These are phyloP conservation scores for Archaeoteleia sp. DNA, from an alignment of 2,888 invertebrate species.

Conservation along the genomic window DNA sequence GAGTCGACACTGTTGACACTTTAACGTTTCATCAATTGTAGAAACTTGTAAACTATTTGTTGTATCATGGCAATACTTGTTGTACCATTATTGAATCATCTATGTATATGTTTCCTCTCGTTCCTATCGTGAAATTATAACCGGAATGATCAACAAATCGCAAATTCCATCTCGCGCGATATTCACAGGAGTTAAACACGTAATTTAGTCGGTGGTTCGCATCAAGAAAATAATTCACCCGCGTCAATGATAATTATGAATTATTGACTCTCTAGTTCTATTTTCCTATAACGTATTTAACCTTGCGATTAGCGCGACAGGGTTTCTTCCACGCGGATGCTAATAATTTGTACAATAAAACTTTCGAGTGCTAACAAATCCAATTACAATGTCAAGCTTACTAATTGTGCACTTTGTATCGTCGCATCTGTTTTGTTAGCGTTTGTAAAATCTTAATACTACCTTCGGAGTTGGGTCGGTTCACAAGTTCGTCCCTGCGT, in stretches of 20 bases:
- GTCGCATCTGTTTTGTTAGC: too few relatives aligned
- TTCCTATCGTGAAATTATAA: too few relatives aligned
- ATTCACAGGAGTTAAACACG: constrained; percentile 9
- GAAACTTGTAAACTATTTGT: too few relatives aligned
- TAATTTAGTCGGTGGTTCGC: constrained; percentile 2
- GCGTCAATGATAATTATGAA: constrained; percentile 23
- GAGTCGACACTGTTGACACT: too few relatives aligned
- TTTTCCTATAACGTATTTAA: neutral
- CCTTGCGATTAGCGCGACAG: constrained; percentile 5
- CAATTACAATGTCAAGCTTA: constrained; percentile 9
- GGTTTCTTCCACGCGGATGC: neutral
- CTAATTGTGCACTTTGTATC: too few relatives aligned
- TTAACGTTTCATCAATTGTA: too few relatives aligned
- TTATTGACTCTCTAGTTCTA: constrained; percentile 10
- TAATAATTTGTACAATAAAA: constrained; percentile 12
- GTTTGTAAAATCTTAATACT: too few relatives aligned
- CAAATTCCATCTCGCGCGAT: constrained; percentile 9
- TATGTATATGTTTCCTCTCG: too few relatives aligned
- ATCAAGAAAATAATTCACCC: constrained; percentile 18
- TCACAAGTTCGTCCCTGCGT: too few relatives aligned
- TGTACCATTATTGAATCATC: too few relatives aligned
- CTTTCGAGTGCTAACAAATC: neutral
- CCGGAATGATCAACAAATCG: constrained; percentile 23
- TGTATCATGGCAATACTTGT: too few relatives aligned
- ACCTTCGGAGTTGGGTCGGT: too few relatives aligned